Conservation (phyloP, 2,888 invertebrate genomes). For the Clunio marinus region DNA sequence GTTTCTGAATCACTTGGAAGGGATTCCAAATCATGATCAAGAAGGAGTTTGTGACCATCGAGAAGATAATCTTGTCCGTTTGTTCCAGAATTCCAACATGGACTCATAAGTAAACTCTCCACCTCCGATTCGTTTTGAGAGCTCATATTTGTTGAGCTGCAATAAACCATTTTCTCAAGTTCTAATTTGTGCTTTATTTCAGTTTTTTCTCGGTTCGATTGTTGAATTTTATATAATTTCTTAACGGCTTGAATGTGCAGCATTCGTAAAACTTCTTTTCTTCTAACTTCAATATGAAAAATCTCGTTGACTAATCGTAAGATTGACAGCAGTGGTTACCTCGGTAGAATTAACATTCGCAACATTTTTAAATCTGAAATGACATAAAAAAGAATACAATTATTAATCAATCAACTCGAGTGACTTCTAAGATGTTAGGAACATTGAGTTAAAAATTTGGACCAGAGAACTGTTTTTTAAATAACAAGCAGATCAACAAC, state of each 20-base stretch:
- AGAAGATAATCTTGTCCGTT: slow-evolving; percentile 54
- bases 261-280: slow-evolving; percentile 23
- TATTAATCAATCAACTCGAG: neutral
- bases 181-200: no score
- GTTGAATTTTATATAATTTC: slow-evolving; percentile 5
- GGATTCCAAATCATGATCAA: slow-evolving; percentile 58
- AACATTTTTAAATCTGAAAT: slow-evolving; percentile 30
- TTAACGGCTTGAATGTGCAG: slow-evolving; percentile 17
- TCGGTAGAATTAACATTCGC: slow-evolving; percentile 22
- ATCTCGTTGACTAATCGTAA: neutral
- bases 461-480: no score
- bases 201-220: neutral
- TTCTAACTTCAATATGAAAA: slow-evolving; percentile 24
- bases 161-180: slow-evolving; percentile 61
- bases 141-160: slow-evolving; percentile 50
- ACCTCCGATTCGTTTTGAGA: slow-evolving; percentile 57
- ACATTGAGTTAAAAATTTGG: no score
- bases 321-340: slow-evolving; percentile 15
- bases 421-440: neutral
- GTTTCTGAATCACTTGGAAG: slow-evolving; percentile 52
- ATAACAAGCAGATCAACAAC: slow-evolving; percentile 17
- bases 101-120: slow-evolving; percentile 67
- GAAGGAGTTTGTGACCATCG: slow-evolving; percentile 56
- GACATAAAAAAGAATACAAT: neutral
- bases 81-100: slow-evolving; percentile 63